A percentile compares a stretch with the other conserved stretches of the same genome.
Evolutionary conservation across 2,113 vertebrate species (phyloP).

Genomic region (Cynocephalus volans): DNA sequence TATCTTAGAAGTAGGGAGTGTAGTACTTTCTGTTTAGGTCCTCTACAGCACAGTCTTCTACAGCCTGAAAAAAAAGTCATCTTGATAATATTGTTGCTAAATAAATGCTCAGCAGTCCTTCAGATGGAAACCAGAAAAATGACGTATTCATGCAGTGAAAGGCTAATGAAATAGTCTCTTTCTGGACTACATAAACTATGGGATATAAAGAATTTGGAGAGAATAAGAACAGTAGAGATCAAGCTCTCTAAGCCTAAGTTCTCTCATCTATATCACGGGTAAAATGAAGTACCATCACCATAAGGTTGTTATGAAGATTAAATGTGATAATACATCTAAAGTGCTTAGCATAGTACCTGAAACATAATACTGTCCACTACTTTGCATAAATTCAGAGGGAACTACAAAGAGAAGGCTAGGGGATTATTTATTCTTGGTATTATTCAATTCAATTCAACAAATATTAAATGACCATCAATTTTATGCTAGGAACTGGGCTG

Average conservation of each 20-base stretch:
- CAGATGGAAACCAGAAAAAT: not conserved
- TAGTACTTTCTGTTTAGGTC: not conserved
- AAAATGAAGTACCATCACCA: not conserved
- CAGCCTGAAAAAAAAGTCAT: not conserved
- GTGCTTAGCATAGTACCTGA: not conserved
- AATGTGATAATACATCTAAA: not conserved
- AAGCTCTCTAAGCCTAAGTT: constrained; percentile 24
- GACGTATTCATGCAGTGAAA: not conserved
- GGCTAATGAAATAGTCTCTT: constrained; percentile 8
- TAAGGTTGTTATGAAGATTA: not conserved
- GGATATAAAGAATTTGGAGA: constrained; percentile 35
- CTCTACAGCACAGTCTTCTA: not conserved
- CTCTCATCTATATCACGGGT: not conserved
- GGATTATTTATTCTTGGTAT: not conserved
- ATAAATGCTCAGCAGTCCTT: not conserved
- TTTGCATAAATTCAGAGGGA: constrained; percentile 25
- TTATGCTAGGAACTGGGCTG: constrained; percentile 22
- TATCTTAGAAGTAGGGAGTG: not conserved
- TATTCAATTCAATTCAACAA: not conserved
- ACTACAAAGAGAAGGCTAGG: not conserved
- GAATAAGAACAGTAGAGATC: not conserved
- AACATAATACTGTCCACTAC: not conserved
- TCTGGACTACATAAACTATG: not conserved
- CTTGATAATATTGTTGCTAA: constrained; percentile 7
- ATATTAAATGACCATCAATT: not conserved